Evolutionary conservation across 2,888 invertebrate genomes (phyloP), one percentile per base, ranked within the genome.

Genomic region (Trissoscelio sp.): DNA sequence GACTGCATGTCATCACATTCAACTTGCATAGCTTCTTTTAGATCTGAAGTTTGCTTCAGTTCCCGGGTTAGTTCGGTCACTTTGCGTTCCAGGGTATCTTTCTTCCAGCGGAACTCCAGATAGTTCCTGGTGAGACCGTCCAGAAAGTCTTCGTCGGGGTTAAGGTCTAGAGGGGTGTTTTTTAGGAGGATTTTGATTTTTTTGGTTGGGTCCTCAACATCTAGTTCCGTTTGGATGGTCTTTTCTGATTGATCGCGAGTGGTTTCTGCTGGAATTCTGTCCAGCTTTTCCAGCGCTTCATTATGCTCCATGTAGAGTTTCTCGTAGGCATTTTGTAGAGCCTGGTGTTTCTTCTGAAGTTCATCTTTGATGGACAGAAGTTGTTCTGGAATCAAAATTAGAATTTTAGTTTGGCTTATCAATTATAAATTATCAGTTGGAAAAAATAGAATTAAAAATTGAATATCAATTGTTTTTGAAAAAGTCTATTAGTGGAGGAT

Each of bases 241-340:
- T 66, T 72, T 18, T 83, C 84, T 6, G 44, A 1, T 4, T 51
- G 7, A 3, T 53, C 31, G 20, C 75, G 6, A n/a, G n/a, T n/a
- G 9, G 3, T 12, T 7, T 0, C 6, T 0, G 66, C 28, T 84
- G 81, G 3, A 78, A 78, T 69, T 73, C n/a, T n/a, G n/a, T 88
- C 85, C 4, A 90, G 81, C 78, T 89, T 89, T 2, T 84, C 86
- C 62, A 88, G 87, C 0, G 92, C 86, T 62, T 91, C 88, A 67
- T 90, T 91, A 82, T 88, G 89, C 62, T 92, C 90, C 6, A 87
- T 85, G 79, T 91, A 91, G 4, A 84, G 90, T 83, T 75, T 85
- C 31, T 93, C 93, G 86, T 94, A 93, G 80, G 93, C 94, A 28
- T 91, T 91, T 89, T 92, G 93, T 44, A 94, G 90, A 72, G 92